Evolutionary conservation across 2,797 vertebrate genomes (phyloP).

Genomic region (Hippoglossus hippoglossus): DNA sequence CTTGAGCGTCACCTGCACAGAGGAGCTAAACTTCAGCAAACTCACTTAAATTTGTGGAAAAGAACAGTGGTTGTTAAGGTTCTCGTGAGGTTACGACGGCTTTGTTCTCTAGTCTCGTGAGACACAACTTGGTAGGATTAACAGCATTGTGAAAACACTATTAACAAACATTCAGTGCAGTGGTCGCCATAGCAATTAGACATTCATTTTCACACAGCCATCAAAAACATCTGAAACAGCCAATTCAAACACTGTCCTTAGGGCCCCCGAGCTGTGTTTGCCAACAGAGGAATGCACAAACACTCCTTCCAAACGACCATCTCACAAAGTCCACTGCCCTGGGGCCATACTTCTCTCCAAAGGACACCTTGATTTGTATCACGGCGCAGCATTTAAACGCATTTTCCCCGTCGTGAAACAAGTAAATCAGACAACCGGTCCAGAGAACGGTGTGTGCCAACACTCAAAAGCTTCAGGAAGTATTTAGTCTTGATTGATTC

Average conservation of each 20-base stretch:
- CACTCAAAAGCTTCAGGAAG: conserved; percentile 19
- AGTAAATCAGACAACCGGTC: conserved; percentile 23
- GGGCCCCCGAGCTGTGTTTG: conserved; percentile 71
- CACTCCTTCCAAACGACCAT: conserved; percentile 67
- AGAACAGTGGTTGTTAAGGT: background rate
- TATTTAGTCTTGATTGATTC: conserved; percentile 40
- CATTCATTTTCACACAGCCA: conserved; percentile 70
- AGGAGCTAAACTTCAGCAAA: conserved; percentile 7
- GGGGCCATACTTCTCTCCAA: conserved; percentile 46
- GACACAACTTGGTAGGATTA: conserved; percentile 40
- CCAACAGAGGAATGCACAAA: conserved; percentile 82
- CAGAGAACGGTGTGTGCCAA: conserved; percentile 21
- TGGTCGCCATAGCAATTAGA: conserved; percentile 78
- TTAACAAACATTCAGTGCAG: conserved; percentile 52
- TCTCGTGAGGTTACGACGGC: background rate
- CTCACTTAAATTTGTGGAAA: background rate
- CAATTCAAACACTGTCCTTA: conserved; percentile 78
- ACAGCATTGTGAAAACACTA: conserved; percentile 16
- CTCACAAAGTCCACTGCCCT: conserved; percentile 67
- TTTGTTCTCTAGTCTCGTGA: conserved; percentile 12
- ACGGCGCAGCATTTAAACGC: conserved; percentile 28
- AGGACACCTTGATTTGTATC: conserved; percentile 74
- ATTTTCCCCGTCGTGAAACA: conserved; percentile 36
- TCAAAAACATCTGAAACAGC: conserved; percentile 68
- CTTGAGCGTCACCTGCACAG: background rate